A percentile compares a stretch with the other conserved stretches of the same genome.
These are phyloP conservation scores for Halichoerus grypus DNA, from an alignment of 2,113 vertebrate species.

Conservation along the genomic window DNA sequence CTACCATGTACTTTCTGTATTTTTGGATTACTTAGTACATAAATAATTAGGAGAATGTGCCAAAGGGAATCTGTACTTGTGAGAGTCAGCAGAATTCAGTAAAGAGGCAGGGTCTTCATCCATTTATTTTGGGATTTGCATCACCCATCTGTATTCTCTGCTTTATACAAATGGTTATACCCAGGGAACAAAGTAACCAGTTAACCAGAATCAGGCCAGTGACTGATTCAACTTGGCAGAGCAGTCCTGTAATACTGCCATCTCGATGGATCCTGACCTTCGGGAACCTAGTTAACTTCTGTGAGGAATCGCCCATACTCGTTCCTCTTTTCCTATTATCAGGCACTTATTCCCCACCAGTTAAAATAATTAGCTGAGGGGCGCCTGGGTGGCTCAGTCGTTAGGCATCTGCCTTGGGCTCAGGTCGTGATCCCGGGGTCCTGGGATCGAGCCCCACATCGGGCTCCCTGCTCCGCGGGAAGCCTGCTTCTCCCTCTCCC, in stretches of 20 bases:
- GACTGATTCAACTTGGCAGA: background rate
- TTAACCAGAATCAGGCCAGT: background rate
- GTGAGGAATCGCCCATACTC: background rate
- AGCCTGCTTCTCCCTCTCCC: too few species aligned
- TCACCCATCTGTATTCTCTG: background rate
- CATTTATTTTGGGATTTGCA: background rate
- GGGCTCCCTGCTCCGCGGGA: too few species aligned
- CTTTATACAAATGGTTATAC: background rate
- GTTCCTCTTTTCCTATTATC: background rate
- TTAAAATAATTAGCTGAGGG: background rate
- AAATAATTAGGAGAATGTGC: background rate
- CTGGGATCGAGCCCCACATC: too few species aligned
- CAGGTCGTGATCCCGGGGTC: too few species aligned
- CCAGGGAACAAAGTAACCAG: background rate
- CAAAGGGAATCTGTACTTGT: constrained; percentile 38
- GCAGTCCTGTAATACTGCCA: background rate
- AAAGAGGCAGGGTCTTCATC: background rate
- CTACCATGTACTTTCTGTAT: background rate
- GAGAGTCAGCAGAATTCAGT: constrained; percentile 22
- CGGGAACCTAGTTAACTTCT: background rate
- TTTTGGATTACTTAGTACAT: background rate
- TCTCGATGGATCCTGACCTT: background rate
- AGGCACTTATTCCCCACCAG: background rate
- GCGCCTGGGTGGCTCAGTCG: too few species aligned
- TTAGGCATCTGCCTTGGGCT: too few species aligned